phyloP scores from a whole-genome alignment of 2,888 invertebrate genomes.

The Stramonita haemastoma region DNA sequence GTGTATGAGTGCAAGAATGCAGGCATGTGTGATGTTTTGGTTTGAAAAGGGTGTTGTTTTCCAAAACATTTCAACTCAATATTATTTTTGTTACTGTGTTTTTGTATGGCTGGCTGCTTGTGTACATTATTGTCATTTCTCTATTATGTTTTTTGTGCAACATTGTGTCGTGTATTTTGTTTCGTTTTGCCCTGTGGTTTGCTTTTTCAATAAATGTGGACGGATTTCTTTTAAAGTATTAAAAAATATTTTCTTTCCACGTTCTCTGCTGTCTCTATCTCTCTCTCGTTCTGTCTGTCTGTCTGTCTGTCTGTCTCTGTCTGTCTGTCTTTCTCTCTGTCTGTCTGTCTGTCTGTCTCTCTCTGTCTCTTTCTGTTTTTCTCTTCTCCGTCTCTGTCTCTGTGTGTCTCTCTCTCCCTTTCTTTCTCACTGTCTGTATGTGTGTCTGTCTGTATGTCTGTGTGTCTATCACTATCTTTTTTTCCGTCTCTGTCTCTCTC shows the following conservation, averaged over 20 bases:
- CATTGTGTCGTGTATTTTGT: background rate
- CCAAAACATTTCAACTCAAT: too few species aligned
- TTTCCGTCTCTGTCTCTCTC: background rate
- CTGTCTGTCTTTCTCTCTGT: background rate
- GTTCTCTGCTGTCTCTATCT: background rate
- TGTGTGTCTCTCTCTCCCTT: background rate
- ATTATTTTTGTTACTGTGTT: background rate
- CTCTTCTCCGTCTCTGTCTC: background rate
- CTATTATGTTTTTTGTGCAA: background rate
- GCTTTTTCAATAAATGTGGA: background rate
- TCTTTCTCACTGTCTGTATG: background rate
- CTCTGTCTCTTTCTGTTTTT: background rate
- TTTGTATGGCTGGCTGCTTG: background rate
- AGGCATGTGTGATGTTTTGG: too few species aligned
- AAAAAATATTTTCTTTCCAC: background rate
- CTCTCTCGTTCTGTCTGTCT: background rate
- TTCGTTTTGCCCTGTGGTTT: background rate
- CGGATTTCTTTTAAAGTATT: background rate
- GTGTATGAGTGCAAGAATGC: too few species aligned
- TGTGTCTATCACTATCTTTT: background rate
- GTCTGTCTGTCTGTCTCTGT: background rate
- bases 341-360: background rate
- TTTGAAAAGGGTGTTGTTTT: too few species aligned
- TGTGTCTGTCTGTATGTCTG: background rate
- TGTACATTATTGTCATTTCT: background rate